These are phyloP conservation scores for Platysteira castanea DNA, from an alignment of 2,113 vertebrate genomes.

Conservation along the genomic window DNA sequence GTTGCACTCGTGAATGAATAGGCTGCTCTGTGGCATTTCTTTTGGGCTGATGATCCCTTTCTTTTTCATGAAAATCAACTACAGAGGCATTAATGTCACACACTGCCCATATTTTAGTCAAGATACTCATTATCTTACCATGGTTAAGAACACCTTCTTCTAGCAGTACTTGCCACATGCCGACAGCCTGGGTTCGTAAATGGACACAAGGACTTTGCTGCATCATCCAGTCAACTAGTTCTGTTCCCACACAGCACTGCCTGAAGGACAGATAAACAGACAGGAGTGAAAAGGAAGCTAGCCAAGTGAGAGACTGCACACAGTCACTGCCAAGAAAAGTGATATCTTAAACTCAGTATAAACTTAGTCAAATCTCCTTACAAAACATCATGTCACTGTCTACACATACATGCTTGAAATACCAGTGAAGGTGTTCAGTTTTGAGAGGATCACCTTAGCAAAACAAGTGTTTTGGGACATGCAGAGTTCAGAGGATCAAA, in stretches of 20 bases:
- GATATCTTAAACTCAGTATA: neutral
- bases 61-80: neutral
- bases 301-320: neutral
- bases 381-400: neutral
- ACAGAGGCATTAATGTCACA: neutral
- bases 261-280: slow-evolving; percentile 65
- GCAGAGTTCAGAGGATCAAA: neutral
- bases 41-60: neutral
- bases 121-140: slow-evolving; percentile 72
- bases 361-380: neutral
- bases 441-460: neutral
- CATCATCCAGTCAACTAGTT: slow-evolving; percentile 95
- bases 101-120: neutral
- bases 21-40: neutral
- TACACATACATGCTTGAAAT: neutral
- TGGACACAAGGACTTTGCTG: slow-evolving; percentile 91
- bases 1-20: slow-evolving; percentile 17
- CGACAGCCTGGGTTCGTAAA: slow-evolving; percentile 90
- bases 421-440: neutral
- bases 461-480: neutral
- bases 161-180: slow-evolving; percentile 97
- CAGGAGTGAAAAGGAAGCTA: neutral
- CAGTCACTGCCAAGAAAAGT: neutral
- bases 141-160: slow-evolving; percentile 96
- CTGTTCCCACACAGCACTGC: slow-evolving; percentile 94